phyloP scores from a whole-genome alignment of 2,113 vertebrate genomes.

The Ochotona curzoniae region DNA sequence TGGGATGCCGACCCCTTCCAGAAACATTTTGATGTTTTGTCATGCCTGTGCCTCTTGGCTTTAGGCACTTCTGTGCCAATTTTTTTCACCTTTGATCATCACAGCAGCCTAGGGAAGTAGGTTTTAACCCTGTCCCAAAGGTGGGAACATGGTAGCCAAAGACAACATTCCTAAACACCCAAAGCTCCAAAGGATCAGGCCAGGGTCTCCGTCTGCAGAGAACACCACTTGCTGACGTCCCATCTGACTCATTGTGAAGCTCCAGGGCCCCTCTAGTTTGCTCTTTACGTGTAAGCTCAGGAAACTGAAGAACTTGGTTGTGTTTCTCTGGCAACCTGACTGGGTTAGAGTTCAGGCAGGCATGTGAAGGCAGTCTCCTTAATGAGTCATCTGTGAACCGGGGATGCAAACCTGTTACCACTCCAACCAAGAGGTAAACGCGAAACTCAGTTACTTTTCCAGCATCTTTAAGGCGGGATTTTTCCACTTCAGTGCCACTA shows the following conservation, averaged over 20 bases:
- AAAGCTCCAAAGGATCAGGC: neutral
- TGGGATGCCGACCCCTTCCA: too few relatives aligned
- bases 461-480: neutral
- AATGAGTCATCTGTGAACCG: neutral
- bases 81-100: neutral
- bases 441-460: neutral
- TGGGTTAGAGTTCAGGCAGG: neutral
- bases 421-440: neutral
- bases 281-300: neutral
- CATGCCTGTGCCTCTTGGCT: too few relatives aligned
- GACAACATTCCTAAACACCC: neutral
- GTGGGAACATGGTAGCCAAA: neutral
- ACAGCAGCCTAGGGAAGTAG: neutral
- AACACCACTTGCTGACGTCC: neutral
- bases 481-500: neutral
- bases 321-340: neutral
- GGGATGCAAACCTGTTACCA: neutral
- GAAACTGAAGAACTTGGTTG: neutral
- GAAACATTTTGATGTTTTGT: too few relatives aligned
- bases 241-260: neutral
- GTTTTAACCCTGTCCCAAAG: neutral
- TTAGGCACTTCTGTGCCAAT: too few relatives aligned
- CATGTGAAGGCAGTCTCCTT: neutral
- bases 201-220: neutral
- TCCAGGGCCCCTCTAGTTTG: neutral